These are phyloP conservation scores for Archocentrus centrarchus DNA, from an alignment of 2,113 vertebrate genomes.

Conservation along the genomic window DNA sequence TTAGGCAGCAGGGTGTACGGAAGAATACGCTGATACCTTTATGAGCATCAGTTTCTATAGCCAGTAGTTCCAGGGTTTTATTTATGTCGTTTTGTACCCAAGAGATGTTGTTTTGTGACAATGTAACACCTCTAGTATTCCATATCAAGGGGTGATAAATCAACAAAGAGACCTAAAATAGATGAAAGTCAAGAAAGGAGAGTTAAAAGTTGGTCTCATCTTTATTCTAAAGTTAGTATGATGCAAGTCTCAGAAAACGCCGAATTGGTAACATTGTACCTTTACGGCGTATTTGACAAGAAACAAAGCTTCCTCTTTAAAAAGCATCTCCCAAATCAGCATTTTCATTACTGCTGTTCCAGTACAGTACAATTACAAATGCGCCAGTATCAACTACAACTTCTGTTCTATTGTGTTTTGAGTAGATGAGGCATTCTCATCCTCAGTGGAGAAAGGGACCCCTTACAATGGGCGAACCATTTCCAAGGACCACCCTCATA, in stretches of 20 bases:
- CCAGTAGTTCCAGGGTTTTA: slow-evolving; percentile 40
- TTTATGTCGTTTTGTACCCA: slow-evolving; percentile 43
- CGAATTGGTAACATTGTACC: not conserved
- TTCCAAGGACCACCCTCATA: not conserved
- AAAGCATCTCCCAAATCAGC: not conserved
- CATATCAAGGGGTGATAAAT: not conserved
- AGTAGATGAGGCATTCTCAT: not conserved
- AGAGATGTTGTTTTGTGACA: slow-evolving; percentile 28
- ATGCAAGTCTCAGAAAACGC: not conserved
- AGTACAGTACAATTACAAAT: not conserved
- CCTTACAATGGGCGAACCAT: not conserved
- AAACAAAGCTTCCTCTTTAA: not conserved
- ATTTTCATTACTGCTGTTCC: not conserved
- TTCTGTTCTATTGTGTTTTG: not conserved
- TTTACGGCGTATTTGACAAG: not conserved
- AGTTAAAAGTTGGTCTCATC: slow-evolving; percentile 36
- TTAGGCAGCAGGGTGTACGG: slow-evolving; percentile 55
- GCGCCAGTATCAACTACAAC: not conserved
- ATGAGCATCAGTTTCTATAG: slow-evolving; percentile 44
- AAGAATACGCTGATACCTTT: slow-evolving; percentile 43
- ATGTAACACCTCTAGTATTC: slow-evolving; percentile 13
- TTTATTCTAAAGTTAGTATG: slow-evolving; percentile 20
- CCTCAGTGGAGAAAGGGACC: not conserved
- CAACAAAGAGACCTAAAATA: slow-evolving; percentile 35
- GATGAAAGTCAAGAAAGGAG: slow-evolving; percentile 41